Base-by-base conservation (phyloP, 2,797 vertebrate genomes). In the Neopelma chrysocephalum region DNA sequence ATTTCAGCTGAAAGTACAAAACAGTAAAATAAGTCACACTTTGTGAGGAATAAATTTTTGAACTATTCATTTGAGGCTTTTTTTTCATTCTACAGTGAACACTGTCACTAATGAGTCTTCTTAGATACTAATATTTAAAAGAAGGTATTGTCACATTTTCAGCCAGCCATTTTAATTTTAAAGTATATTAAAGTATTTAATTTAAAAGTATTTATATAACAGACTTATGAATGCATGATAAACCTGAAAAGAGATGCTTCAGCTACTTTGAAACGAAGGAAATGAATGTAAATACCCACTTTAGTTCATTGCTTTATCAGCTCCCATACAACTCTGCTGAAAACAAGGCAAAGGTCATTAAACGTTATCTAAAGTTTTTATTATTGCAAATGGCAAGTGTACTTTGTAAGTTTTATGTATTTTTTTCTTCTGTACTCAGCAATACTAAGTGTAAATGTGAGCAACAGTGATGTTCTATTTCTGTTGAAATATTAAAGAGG, bases 1-100 rank as follows among this genome's bases (percentile, higher is more conserved):
- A 99, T 97, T 97, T 98, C 42, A 99, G 84, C 99, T 99, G 94
- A 61, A 97, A 94, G 64, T 34, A 64, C 7, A 95, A 92, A 90
- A 70, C 65, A 48, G 16, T 43, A 87, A 38, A 91, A 56, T 45
- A 48, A 78, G 21, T 51, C 16, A 45, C 3, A 38, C 15, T 85
- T 60, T 31, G 6, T 2, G 10, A 66, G 22, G 19, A 66, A 58
- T 32, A 16, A n/a, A 43, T 3, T 18, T 87, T 69, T 76, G 13
- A 19, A 65, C 84, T 47, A 62, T 38, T 47, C 1, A 31, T 89
- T 82, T 79, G 34, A 42, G 8, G 3, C 3, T 60, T 75, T n/a
- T 0, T 32, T 14, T 84, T 65, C 6, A n/a, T 56, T 83, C 31
- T 40, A 42, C 34, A 51, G 7, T 36, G 15, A 77, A 40, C 15